phyloP scores from a whole-genome alignment of 2,797 vertebrate genomes.

The Mastacembelus armatus region DNA sequence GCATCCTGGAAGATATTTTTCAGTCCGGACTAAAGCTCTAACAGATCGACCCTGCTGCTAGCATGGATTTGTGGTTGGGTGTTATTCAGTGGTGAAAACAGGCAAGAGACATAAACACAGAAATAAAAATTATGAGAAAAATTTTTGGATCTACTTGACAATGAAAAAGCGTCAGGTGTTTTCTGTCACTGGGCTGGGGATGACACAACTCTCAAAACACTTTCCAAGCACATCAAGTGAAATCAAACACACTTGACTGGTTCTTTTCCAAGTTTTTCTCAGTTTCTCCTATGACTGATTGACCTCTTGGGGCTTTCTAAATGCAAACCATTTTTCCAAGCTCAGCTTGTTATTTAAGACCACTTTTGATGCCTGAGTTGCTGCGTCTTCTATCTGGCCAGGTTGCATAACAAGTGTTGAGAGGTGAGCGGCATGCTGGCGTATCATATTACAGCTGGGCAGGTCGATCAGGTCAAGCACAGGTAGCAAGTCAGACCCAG shows the following conservation, averaged over 20 bases:
- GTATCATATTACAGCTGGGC: constrained; percentile 59
- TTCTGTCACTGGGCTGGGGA: constrained; percentile 14
- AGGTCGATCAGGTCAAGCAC: constrained; percentile 47
- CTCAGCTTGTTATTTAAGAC: constrained; percentile 77
- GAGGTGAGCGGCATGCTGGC: constrained; percentile 45
- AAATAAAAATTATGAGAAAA: neutral
- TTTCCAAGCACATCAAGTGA: constrained; percentile 15
- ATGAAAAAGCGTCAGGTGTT: constrained; percentile 24
- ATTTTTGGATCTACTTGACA: constrained; percentile 1
- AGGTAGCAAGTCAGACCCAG: constrained; percentile 46
- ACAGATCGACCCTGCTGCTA: neutral
- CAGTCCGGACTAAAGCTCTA: neutral
- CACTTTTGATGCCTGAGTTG: constrained; percentile 60
- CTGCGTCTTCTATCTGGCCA: constrained; percentile 60
- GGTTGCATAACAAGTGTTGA: constrained; percentile 62
- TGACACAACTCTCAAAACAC: constrained; percentile 16
- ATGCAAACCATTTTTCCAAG: constrained; percentile 36
- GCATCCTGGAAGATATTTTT: neutral
- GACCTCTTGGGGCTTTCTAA: constrained; percentile 44
- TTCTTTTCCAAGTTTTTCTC: constrained; percentile 33
- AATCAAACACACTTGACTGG: constrained; percentile 17
- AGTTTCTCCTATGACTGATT: constrained; percentile 36
- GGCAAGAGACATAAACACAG: rapidly evolving
- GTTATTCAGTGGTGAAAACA: constrained; percentile 2
- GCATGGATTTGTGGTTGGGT: too few species aligned